phyloP scores from a whole-genome alignment of 2,797 vertebrate species.

The Melanotaenia parkinsoni region DNA sequence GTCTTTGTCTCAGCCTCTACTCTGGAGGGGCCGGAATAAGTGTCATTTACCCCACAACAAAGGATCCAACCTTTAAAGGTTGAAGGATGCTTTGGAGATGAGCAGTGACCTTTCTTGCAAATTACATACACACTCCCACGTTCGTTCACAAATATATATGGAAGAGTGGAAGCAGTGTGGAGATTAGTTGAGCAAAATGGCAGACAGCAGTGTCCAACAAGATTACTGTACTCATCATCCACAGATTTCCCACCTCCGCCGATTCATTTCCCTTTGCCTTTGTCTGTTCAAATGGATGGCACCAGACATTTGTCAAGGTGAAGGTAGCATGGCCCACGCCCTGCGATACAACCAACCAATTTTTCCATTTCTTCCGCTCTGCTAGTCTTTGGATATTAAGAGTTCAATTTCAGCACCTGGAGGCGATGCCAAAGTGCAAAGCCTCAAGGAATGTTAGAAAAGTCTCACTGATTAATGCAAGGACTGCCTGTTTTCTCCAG shows the following conservation, averaged over 20 bases:
- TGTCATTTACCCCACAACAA: constrained; percentile 78
- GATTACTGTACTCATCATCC: constrained; percentile 82
- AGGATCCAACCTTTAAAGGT: constrained; percentile 84
- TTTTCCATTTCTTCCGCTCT: constrained; percentile 72
- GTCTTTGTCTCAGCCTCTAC: constrained; percentile 38
- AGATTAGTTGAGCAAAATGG: constrained; percentile 69
- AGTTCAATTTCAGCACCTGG: constrained; percentile 67
- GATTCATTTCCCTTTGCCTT: constrained; percentile 73
- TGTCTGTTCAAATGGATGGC: constrained; percentile 67
- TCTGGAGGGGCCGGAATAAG: constrained; percentile 57
- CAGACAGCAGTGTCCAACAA: constrained; percentile 78
- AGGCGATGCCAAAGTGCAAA: constrained; percentile 65
- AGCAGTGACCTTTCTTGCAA: constrained; percentile 80
- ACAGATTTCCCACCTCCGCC: constrained; percentile 63
- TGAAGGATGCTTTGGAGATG: constrained; percentile 76
- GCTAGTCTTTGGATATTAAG: constrained; percentile 68
- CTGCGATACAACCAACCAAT: constrained; percentile 64
- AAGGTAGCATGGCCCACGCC: constrained; percentile 63
- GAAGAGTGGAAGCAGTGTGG: constrained; percentile 33
- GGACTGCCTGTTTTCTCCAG: constrained; percentile 20
- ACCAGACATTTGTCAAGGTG: constrained; percentile 79
- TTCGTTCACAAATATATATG: constrained; percentile 51
- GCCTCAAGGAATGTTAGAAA: constrained; percentile 48
- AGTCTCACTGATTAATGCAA: constrained; percentile 68
- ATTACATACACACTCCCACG: constrained; percentile 55